Evolutionary conservation across 2,888 invertebrate genomes (phyloP).

Genomic region (Noctua comes): DNA sequence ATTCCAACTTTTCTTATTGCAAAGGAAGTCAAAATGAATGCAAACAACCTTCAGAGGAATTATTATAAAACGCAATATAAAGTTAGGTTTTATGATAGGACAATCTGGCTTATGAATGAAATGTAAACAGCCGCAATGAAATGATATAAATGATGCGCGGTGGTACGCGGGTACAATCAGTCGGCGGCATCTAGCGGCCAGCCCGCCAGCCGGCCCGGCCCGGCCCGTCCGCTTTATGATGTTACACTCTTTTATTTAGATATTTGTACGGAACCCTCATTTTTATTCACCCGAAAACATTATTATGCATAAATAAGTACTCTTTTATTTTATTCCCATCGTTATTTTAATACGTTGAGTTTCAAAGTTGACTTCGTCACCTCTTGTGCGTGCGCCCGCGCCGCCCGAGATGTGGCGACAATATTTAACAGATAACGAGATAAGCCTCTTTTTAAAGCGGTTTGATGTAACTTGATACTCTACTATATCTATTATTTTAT

Average conservation of each 20-base stretch:
- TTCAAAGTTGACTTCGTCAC: conserved; percentile 85
- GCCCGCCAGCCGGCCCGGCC: conserved; percentile 41
- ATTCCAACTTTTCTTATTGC: conserved; percentile 31
- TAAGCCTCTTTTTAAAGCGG: conserved; percentile 84
- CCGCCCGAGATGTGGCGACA: conserved; percentile 85
- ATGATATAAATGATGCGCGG: conserved; percentile 87
- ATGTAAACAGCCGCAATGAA: conserved; percentile 89
- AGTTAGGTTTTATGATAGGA: conserved; percentile 79
- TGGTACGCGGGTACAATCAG: conserved; percentile 80
- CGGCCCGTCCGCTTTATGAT: conserved; percentile 82
- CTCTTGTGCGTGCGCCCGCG: conserved; percentile 77
- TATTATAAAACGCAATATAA: conserved; percentile 73
- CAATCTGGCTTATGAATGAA: conserved; percentile 87
- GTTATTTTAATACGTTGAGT: conserved; percentile 86
- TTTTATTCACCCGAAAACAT: conserved; percentile 87
- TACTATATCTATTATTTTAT: conserved; percentile 79
- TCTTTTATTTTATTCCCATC: conserved; percentile 87
- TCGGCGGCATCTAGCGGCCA: conserved; percentile 84
- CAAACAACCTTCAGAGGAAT: conserved; percentile 61
- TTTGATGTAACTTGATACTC: conserved; percentile 86
- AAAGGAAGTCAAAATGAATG: conserved; percentile 51
- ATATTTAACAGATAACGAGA: conserved; percentile 87
- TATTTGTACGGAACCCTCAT: conserved; percentile 87
- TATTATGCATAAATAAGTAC: conserved; percentile 88
- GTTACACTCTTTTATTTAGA: conserved; percentile 87